phyloP scores from a whole-genome alignment of 2,797 vertebrate species.

The Fundulus diaphanus region DNA sequence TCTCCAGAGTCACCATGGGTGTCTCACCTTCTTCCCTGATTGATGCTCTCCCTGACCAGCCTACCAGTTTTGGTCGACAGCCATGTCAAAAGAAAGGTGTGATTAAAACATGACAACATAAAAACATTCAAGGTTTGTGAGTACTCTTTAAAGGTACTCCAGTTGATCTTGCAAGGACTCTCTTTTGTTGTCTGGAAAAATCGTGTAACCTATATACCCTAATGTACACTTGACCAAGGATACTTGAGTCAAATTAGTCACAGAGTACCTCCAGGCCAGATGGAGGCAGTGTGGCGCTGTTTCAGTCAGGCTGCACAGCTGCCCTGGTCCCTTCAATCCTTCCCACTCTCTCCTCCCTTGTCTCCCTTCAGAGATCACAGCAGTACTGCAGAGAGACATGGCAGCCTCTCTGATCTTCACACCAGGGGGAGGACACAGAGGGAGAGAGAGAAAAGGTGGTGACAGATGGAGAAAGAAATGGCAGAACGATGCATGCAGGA shows the following conservation, averaged over 20 bases:
- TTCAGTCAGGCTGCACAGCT: conserved; percentile 10
- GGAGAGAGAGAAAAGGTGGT: conserved; percentile 3
- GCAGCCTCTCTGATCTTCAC: conserved; percentile 71
- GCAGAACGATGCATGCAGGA: conserved; percentile 41
- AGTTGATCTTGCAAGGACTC: background rate
- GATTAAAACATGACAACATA: background rate
- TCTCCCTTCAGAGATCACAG: conserved; percentile 72
- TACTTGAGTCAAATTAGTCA: background rate
- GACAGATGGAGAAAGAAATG: conserved; percentile 9
- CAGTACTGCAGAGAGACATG: conserved; percentile 74
- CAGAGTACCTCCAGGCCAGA: conserved; percentile 58
- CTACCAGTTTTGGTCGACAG: background rate
- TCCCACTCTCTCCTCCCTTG: conserved; percentile 18
- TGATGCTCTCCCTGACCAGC: background rate
- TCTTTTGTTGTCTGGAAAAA: background rate
- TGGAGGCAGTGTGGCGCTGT: conserved; percentile 55
- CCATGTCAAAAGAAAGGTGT: background rate
- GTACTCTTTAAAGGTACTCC: background rate
- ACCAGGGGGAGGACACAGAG: conserved; percentile 50
- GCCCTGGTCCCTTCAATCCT: conserved; percentile 29
- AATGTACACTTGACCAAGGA: background rate
- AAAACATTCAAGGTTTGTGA: background rate
- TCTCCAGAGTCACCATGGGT: too few species aligned
- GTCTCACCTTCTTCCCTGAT: too few species aligned
- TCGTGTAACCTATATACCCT: background rate